Conservation (phyloP, 1,140 invertebrate species). For the Ips nitidus region DNA sequence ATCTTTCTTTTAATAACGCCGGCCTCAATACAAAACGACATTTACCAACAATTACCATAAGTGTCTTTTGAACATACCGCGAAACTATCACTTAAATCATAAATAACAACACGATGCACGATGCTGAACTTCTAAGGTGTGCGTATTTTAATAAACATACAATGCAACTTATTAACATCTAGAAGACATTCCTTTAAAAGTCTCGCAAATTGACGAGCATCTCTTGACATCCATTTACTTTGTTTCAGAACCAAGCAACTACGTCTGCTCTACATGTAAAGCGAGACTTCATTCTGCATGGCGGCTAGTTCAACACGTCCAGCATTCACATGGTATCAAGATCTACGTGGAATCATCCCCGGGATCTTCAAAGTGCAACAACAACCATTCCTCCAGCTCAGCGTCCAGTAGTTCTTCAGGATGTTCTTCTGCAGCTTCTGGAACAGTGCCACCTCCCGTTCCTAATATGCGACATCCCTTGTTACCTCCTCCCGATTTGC, state of each 20-base stretch:
- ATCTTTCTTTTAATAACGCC: neutral
- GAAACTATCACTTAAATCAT: constrained; percentile 24
- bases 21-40: neutral
- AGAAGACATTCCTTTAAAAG: neutral
- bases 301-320: constrained; percentile 91
- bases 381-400: constrained; percentile 57
- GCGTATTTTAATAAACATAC: constrained; percentile 22
- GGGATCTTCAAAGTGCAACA: constrained; percentile 47
- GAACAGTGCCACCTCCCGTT: constrained; percentile 62
- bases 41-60: constrained; percentile 12
- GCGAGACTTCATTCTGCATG: constrained; percentile 87
- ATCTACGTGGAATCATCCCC: constrained; percentile 79
- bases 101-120: constrained; percentile 13
- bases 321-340: constrained; percentile 89
- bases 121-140: constrained; percentile 3
- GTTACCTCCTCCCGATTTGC: constrained; percentile 65
- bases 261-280: constrained; percentile 93
- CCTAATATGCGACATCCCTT: constrained; percentile 64
- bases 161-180: constrained; percentile 24
- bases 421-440: constrained; percentile 59
- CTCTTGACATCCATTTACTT: constrained; percentile 6
- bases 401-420: constrained; percentile 61
- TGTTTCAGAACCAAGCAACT: constrained; percentile 92
- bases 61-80: constrained; percentile 7
- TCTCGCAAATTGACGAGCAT: neutral